Evolutionary conservation across 2,113 vertebrate genomes (phyloP), one percentile per base, ranked within the genome.

Genomic region (Vombatus ursinus): DNA sequence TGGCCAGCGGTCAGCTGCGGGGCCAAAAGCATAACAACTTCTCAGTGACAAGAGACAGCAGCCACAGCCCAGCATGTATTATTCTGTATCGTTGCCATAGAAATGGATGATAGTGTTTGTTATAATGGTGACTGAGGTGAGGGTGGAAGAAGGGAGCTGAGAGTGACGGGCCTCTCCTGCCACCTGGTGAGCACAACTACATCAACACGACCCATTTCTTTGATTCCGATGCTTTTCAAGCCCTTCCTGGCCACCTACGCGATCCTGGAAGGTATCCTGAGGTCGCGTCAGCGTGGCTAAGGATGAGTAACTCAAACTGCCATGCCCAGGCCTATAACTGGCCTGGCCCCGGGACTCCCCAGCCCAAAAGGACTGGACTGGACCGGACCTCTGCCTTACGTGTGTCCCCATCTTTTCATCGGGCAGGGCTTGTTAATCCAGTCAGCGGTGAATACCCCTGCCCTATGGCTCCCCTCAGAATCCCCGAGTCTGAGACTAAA

Each of bases 131-230:
- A 90, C 28, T 49, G 48, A 94, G 49, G 50, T 0, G n/a, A 16
- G 8, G 44, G 50, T 1, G 2, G 90, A n/a, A 93, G 61, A 91
- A 95, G 90, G 37, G 51, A 94, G 16, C 22, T 0, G 50, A 90
- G 57, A n/a, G 48, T 91, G 25, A 0, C 95, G 95, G 96, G 97
- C 3, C 16, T 89, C 95, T 96, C 92, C 92, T 93, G 96, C 98
- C 98, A 97, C 57, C 98, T 98, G 96, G 98, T 97, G 98, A 98
- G 57, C 48, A 48, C 57, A 89, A 91, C n/a, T n/a, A n/a, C 19
- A 22, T 68, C 49, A 91, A 96, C 93, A 47, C 14, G 4, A 37
- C 61, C 61, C 61, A 77, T 77, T n/a, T n/a, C 61, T 68, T 68
- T n/a, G 61, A 77, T 77, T n/a, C 22, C 68, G 44, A 28, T 44